Evolutionary conservation across 2,113 vertebrate species (phyloP), one percentile per base, ranked within the genome.

Genomic region (Pelobates fuscus): DNA sequence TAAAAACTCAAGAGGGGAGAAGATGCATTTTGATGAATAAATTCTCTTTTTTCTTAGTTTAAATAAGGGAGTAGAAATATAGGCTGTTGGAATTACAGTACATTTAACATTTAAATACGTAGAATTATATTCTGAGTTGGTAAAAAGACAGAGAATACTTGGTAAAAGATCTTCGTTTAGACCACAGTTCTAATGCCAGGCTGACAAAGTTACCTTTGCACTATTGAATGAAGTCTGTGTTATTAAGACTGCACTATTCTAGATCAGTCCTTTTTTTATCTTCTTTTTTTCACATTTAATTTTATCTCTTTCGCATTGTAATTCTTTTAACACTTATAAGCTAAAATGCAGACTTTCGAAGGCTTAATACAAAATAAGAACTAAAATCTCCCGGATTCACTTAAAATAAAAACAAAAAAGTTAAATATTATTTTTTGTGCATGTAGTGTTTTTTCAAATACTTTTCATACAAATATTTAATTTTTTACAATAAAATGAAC

Each of bases 61-160:
- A 60, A 76, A 76, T 76, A 76, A 67, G 64, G 24, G 67, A 41
- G 64, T 29, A 29, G 55, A 30, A 61, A 61, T 68, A 41, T 57
- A 68, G 58, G 37, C 24, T 37, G 25, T 49, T 68, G 21, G 46
- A 67, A 68, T 26, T 68, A 61, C 73, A 37, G 61, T 68, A 58
- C 37, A 76, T 76, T 76, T 76, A 76, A 67, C 67, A 67, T 67
- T 76, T 67, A 76, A 76, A 60, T 66, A 76, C 73, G 68, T 68
- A 76, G 73, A 67, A 74, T 74, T 74, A 66, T 43, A 74, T 55
- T 66, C 21, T 21, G 49, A 58, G 67, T 61, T 60, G 67, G 55
- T 52, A 32, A 25, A 29, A 32, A 46, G 52, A 41, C 65, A 60
- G 18, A 32, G 55, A 61, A 49, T 60, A 67, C 61, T 67, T 75